phyloP scores from a whole-genome alignment of 2,797 vertebrate species.

The Tapera naevia region DNA sequence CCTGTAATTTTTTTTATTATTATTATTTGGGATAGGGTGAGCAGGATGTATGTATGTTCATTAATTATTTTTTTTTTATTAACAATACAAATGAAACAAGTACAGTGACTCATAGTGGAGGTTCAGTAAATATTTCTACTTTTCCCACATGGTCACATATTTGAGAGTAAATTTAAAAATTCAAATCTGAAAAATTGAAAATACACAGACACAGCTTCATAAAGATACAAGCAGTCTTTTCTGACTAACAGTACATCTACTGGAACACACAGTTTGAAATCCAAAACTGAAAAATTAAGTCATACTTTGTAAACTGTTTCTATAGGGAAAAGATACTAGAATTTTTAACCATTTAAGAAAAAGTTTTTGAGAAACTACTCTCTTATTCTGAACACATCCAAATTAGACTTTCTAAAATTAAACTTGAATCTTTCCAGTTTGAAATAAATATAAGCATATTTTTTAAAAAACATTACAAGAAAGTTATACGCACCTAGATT shows the following conservation, averaged over 20 bases:
- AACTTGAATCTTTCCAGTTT: background rate
- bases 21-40: too few relatives aligned
- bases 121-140: background rate
- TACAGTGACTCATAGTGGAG: too few relatives aligned
- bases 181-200: background rate
- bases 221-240: background rate
- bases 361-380: background rate
- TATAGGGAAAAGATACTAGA: background rate
- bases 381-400: background rate
- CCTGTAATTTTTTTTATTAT: background rate
- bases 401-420: background rate
- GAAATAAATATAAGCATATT: background rate
- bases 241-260: background rate
- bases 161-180: background rate
- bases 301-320: background rate
- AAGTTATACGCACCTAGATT: background rate
- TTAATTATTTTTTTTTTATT: background rate
- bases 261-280: background rate
- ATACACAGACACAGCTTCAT: background rate
- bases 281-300: background rate
- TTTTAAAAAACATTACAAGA: background rate
- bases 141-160: background rate
- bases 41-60: accelerated
- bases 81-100: background rate
- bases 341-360: background rate